phyloP scores from a whole-genome alignment of 2,888 invertebrate species.

The Adela reaumurella region DNA sequence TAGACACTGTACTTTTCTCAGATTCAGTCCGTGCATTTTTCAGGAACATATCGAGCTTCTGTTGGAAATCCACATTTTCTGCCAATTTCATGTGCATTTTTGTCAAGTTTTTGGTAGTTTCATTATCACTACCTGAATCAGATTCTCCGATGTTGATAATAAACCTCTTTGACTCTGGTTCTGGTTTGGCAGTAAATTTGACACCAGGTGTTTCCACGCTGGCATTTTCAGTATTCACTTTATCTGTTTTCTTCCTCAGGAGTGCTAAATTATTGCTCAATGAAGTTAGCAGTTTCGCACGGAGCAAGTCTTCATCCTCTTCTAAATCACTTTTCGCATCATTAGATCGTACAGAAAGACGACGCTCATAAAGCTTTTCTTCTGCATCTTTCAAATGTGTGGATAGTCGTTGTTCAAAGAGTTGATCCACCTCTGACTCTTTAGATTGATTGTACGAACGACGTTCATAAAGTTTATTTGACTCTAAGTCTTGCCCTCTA shows the following conservation, averaged over 20 bases:
- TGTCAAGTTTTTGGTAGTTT: conserved; percentile 47
- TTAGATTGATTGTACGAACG: too few species aligned
- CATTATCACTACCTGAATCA: conserved; percentile 49
- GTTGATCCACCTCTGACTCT: too few species aligned
- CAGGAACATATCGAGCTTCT: conserved; percentile 39
- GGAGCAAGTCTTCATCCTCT: conserved; percentile 59
- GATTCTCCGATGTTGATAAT: conserved; percentile 43
- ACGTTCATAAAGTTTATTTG: too few species aligned
- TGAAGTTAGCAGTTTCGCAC: conserved; percentile 57
- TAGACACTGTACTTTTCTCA: conserved; percentile 30
- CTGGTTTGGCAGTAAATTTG: conserved; percentile 5
- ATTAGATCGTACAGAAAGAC: conserved; percentile 2
- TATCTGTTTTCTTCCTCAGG: conserved; percentile 29
- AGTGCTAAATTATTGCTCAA: conserved; percentile 57
- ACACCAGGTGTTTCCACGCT: conserved; percentile 4
- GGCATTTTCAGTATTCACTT: conserved; percentile 14
- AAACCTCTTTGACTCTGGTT: conserved; percentile 34
- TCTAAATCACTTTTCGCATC: conserved; percentile 36
- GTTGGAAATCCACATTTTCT: conserved; percentile 41
- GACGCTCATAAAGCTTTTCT: too few species aligned
- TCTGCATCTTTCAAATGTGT: too few species aligned
- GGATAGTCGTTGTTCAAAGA: too few species aligned
- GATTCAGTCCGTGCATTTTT: conserved; percentile 43
- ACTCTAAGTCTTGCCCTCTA: too few species aligned
- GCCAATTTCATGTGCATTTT: conserved; percentile 48